phyloP scores from a whole-genome alignment of 2,797 vertebrate species.

The Pangasius djambal region DNA sequence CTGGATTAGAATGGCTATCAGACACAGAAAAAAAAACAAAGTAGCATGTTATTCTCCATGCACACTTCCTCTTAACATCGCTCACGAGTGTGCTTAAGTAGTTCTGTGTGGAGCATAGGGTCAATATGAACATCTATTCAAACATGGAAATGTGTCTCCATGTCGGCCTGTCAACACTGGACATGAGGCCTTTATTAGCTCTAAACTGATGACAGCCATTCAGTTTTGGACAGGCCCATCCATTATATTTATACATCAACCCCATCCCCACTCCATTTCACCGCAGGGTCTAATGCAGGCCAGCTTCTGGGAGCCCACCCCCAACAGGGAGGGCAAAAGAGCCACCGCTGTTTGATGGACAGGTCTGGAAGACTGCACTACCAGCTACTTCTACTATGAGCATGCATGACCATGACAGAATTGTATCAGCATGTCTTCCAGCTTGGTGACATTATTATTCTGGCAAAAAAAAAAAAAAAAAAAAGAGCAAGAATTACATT shows the following conservation, averaged over 20 bases:
- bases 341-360: slow-evolving; percentile 50
- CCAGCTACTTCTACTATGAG: slow-evolving; percentile 36
- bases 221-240: slow-evolving; percentile 53
- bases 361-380: slow-evolving; percentile 38
- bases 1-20: slow-evolving; percentile 4
- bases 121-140: slow-evolving; percentile 29
- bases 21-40: not conserved
- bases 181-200: slow-evolving; percentile 50
- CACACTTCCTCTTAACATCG: not conserved
- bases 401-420: slow-evolving; percentile 43
- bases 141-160: slow-evolving; percentile 21
- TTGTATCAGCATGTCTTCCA: slow-evolving; percentile 41
- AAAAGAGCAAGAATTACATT: slow-evolving; percentile 11
- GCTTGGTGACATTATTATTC: slow-evolving; percentile 42
- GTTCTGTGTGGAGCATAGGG: not conserved
- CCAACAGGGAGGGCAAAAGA: slow-evolving; percentile 50
- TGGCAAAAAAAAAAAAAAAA: not conserved
- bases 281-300: slow-evolving; percentile 48
- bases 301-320: slow-evolving; percentile 43
- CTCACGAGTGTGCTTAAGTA: not conserved
- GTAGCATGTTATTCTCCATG: not conserved
- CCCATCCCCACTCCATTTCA: slow-evolving; percentile 51
- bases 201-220: slow-evolving; percentile 58
- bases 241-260: slow-evolving; percentile 60
- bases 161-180: slow-evolving; percentile 40